phyloP scores from a whole-genome alignment of 1,140 invertebrate genomes.

The Scaptomyza graminum region DNA sequence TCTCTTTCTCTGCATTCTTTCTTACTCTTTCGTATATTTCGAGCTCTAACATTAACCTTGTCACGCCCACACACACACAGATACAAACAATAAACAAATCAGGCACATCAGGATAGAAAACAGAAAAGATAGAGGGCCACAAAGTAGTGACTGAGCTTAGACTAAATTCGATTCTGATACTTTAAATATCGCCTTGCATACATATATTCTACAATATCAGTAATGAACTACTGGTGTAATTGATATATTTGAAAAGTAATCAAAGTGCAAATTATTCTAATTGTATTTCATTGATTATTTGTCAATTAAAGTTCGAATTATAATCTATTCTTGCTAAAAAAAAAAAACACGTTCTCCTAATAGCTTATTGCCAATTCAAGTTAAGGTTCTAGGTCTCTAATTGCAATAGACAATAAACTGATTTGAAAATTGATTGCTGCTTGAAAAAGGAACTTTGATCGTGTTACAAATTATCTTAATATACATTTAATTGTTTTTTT shows the following conservation, averaged over 20 bases:
- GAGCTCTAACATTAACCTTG: constrained; percentile 7
- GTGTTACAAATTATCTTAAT: background rate
- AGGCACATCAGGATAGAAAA: background rate
- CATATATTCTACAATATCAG: background rate
- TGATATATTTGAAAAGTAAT: too few relatives aligned
- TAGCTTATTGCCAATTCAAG: background rate
- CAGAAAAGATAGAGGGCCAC: background rate
- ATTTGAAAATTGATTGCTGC: constrained; percentile 1
- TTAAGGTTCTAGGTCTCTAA: constrained; percentile 9
- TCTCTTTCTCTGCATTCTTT: background rate
- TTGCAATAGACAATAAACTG: constrained; percentile 3
- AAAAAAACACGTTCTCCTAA: constrained; percentile 10
- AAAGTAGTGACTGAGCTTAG: background rate
- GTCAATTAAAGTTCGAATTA: background rate
- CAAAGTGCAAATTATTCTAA: background rate
- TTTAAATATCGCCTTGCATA: background rate
- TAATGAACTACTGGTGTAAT: background rate
- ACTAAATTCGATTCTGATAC: background rate
- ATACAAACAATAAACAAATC: constrained; percentile 6
- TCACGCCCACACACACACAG: constrained; percentile 11
- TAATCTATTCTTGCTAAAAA: background rate
- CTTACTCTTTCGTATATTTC: background rate
- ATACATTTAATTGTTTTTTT: background rate
- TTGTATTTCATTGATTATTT: background rate
- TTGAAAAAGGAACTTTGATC: constrained; percentile 4